phyloP scores from a whole-genome alignment of 1,140 invertebrate species.

The Rhopalosiphum maidis region DNA sequence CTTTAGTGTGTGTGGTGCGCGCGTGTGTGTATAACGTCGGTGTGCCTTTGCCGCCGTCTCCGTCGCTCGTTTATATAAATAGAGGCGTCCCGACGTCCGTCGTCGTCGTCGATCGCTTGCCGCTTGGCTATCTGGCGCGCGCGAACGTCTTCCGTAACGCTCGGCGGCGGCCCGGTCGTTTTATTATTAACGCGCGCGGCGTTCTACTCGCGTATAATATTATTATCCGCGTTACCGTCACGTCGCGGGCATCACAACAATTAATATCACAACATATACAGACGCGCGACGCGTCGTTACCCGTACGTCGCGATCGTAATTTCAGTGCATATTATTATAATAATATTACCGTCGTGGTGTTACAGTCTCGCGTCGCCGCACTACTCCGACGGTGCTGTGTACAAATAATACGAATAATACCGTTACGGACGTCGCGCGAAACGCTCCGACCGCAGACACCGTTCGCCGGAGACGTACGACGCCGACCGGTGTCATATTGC shows the following conservation, averaged over 20 bases:
- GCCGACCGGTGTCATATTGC: not conserved
- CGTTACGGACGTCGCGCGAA: not conserved
- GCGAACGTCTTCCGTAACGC: slow-evolving; percentile 25
- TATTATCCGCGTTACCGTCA: not conserved
- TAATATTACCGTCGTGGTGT: too few relatives aligned
- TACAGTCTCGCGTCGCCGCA: not conserved
- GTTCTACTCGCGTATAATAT: not conserved
- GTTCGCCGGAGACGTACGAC: too few relatives aligned
- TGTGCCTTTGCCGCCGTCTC: not conserved
- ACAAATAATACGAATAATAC: not conserved
- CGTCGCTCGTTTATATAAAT: slow-evolving; percentile 54
- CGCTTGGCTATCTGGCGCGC: slow-evolving; percentile 40
- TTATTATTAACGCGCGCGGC: slow-evolving; percentile 51
- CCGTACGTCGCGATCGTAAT: not conserved
- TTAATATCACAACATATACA: not conserved
- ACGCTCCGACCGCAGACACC: not conserved
- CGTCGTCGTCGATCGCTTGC: slow-evolving; percentile 1
- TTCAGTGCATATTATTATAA: not conserved
- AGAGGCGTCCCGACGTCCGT: slow-evolving; percentile 48
- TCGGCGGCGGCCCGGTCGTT: slow-evolving; percentile 46
- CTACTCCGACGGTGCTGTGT: not conserved
- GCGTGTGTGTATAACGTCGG: not conserved
- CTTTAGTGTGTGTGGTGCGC: slow-evolving; percentile 40
- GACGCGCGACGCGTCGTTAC: not conserved
- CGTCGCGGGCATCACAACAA: not conserved